Conservation (phyloP, 2,797 vertebrate species). For the Alosa sapidissima region DNA sequence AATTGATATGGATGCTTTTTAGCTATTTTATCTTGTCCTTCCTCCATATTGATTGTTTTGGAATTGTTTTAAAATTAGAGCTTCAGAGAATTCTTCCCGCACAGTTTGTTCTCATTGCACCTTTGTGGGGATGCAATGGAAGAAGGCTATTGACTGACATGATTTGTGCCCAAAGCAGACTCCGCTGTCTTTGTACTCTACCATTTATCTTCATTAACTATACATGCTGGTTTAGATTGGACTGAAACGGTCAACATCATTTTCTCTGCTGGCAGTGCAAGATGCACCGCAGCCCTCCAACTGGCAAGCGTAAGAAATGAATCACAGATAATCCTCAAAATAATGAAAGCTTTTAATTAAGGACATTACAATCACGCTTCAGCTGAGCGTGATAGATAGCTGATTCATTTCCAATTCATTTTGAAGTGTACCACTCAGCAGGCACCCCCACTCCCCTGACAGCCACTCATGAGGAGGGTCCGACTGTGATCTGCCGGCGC, state of each 20-base stretch:
- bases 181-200: neutral
- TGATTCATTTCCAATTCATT: constrained; percentile 8
- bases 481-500: neutral
- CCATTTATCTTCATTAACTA: constrained; percentile 21
- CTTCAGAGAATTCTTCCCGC: neutral
- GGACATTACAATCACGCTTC: constrained; percentile 4
- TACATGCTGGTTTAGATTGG: neutral
- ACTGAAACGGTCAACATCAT: constrained; percentile 5
- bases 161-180: constrained; percentile 12
- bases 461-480: neutral
- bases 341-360: constrained; percentile 19
- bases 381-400: neutral
- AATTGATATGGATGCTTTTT: neutral
- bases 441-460: neutral
- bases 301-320: neutral
- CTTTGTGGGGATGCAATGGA: neutral
- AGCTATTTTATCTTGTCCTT: neutral
- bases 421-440: neutral
- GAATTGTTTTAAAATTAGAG: neutral
- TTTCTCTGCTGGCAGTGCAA: neutral
- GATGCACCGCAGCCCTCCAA: neutral
- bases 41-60: neutral
- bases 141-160: constrained; percentile 11
- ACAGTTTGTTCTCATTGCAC: neutral
- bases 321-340: constrained; percentile 8